A percentile compares a stretch with the other conserved stretches of the same genome.
phyloP scores from a whole-genome alignment of 2,888 invertebrate species.

The Leptinotarsa rubiginosa region DNA sequence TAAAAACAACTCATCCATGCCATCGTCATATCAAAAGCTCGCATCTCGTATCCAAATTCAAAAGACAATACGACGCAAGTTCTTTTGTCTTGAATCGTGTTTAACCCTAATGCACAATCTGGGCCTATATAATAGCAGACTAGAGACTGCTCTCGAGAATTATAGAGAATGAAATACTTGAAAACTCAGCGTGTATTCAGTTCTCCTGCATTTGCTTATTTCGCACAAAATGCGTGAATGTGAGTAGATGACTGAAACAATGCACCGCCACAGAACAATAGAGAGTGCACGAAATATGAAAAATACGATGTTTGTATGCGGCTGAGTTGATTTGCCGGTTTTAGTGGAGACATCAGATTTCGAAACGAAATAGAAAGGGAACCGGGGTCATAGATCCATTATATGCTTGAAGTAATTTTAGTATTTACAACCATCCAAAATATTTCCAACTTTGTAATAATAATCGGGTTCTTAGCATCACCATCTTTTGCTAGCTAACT shows the following conservation, averaged over 20 bases:
- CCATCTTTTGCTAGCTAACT: no score
- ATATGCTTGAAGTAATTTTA: no score
- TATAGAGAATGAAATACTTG: slow-evolving; percentile 45
- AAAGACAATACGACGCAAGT: slow-evolving; percentile 56
- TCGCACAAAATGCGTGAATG: slow-evolving; percentile 61
- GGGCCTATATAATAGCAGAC: slow-evolving; percentile 43
- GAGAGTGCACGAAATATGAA: slow-evolving; percentile 48
- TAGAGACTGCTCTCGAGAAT: slow-evolving; percentile 41
- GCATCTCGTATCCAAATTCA: slow-evolving; percentile 42
- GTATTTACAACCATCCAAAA: no score
- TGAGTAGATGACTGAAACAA: slow-evolving; percentile 47
- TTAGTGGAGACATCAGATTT: background rate
- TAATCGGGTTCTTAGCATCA: no score
- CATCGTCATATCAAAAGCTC: slow-evolving; percentile 35
- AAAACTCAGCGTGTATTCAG: slow-evolving; percentile 40
- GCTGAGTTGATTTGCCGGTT: slow-evolving; percentile 13
- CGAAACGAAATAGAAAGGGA: no score
- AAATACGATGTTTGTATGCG: slow-evolving; percentile 11
- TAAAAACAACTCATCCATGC: slow-evolving; percentile 25
- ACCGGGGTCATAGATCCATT: no score
- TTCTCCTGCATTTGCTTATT: slow-evolving; percentile 50
- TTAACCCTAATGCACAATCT: slow-evolving; percentile 59
- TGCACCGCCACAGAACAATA: slow-evolving; percentile 56
- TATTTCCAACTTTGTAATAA: no score
- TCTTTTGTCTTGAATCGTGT: slow-evolving; percentile 58